A percentile compares a stretch with the other conserved stretches of the same genome.
Conservation (phyloP, 2,888 invertebrate genomes). For the Callosobruchus maculatus region DNA sequence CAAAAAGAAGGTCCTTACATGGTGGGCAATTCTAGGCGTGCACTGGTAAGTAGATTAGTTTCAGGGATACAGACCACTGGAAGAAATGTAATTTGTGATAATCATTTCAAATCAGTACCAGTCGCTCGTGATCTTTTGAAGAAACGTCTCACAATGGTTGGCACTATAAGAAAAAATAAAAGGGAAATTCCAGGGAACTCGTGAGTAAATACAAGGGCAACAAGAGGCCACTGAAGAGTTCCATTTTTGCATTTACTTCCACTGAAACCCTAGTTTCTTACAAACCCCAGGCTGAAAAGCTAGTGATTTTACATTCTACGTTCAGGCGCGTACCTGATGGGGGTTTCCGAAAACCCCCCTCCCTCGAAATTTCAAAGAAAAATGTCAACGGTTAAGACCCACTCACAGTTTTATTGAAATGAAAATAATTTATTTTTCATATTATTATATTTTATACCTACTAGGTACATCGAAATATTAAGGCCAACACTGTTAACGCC, state of each 20-base stretch:
- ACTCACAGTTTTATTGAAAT: too few relatives aligned
- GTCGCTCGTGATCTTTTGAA: not conserved
- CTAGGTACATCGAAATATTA: too few relatives aligned
- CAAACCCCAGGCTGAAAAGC: not conserved
- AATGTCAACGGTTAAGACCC: too few relatives aligned
- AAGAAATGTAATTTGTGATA: slow-evolving; percentile 2
- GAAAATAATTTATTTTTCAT: too few relatives aligned
- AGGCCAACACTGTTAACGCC: too few relatives aligned
- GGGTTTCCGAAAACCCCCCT: not conserved
- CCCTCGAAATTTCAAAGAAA: too few relatives aligned
- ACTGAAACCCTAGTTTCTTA: not conserved
- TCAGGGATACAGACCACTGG: not conserved
- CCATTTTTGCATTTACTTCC: not conserved
- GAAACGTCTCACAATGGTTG: not conserved
- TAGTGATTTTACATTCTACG: not conserved
- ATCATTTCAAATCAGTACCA: not conserved
- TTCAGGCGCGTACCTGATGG: not conserved
- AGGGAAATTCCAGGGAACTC: not conserved
- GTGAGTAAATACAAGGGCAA: not conserved
- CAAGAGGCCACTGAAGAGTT: not conserved
- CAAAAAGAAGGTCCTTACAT: slow-evolving; percentile 1
- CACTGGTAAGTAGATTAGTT: not conserved
- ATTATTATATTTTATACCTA: too few relatives aligned
- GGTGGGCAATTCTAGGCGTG: not conserved
- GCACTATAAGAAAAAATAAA: not conserved